These are phyloP conservation scores for Cheirogaleus medius DNA, from an alignment of 2,113 vertebrate species.

Conservation along the genomic window DNA sequence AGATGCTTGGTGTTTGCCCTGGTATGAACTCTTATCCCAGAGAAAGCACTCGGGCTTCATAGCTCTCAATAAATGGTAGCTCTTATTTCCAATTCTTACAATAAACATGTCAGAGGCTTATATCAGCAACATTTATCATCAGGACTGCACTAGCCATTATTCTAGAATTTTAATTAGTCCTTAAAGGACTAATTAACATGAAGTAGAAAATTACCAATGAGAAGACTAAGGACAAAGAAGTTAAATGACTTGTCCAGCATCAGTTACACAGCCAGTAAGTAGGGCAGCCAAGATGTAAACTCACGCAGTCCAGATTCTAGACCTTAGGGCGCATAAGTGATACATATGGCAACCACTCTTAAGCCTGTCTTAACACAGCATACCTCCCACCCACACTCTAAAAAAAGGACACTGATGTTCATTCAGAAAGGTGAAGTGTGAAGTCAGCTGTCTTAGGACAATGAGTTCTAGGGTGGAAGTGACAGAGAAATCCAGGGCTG, in stretches of 20 bases:
- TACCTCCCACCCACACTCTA: background rate
- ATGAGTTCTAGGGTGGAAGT: background rate
- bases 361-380: background rate
- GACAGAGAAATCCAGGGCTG: background rate
- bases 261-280: background rate
- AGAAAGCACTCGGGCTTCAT: background rate
- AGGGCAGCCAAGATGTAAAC: background rate
- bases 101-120: background rate
- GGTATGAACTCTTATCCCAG: background rate
- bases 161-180: constrained; percentile 2
- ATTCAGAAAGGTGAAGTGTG: background rate
- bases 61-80: background rate
- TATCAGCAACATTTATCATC: background rate
- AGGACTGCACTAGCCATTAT: background rate
- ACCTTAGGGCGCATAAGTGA: background rate
- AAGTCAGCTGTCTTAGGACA: background rate
- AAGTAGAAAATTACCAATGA: background rate
- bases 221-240: constrained; percentile 12
- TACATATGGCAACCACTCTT: background rate
- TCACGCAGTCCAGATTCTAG: background rate
- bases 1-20: background rate
- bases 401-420: background rate
- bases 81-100: constrained; percentile 26
- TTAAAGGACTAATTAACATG: background rate
- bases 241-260: background rate